Percentiles rank a stretch among this genome's conserved stretches.
These are phyloP conservation scores for Zaprionus ghesquierei DNA, from an alignment of 1,140 invertebrate species.

Conservation along the genomic window DNA sequence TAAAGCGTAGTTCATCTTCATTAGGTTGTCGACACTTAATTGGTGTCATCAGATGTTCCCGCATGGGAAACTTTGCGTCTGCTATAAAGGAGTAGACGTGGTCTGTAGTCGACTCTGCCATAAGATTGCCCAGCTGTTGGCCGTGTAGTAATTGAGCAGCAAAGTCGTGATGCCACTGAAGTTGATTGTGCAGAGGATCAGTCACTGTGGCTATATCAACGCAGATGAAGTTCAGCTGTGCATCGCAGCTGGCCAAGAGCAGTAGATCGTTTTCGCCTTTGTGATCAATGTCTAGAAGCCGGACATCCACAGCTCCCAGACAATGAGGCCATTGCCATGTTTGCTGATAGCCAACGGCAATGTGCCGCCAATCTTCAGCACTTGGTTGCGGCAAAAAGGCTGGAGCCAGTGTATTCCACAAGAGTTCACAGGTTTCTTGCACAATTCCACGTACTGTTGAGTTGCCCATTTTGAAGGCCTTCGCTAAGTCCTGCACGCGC, in stretches of 20 bases:
- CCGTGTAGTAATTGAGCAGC: neutral
- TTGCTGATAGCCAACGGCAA: no score
- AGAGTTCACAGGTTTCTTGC: conserved; percentile 10
- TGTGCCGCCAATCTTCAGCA: neutral
- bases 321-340: no score
- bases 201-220: no score
- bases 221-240: no score
- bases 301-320: no score
- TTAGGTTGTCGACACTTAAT: neutral
- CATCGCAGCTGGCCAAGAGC: no score
- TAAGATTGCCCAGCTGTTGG: neutral
- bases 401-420: neutral
- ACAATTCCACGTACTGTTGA: conserved; percentile 20
- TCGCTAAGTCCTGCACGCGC: no score
- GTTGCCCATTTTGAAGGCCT: conserved; percentile 16
- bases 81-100: conserved; percentile 6
- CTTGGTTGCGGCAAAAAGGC: conserved; percentile 3
- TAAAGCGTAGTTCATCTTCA: neutral
- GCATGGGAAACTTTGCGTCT: neutral
- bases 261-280: no score
- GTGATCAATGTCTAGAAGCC: no score
- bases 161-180: conserved; percentile 18
- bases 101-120: neutral
- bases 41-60: neutral
- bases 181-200: neutral